Conservation (phyloP, 2,888 invertebrate species). For the Leucophora obtusa region DNA sequence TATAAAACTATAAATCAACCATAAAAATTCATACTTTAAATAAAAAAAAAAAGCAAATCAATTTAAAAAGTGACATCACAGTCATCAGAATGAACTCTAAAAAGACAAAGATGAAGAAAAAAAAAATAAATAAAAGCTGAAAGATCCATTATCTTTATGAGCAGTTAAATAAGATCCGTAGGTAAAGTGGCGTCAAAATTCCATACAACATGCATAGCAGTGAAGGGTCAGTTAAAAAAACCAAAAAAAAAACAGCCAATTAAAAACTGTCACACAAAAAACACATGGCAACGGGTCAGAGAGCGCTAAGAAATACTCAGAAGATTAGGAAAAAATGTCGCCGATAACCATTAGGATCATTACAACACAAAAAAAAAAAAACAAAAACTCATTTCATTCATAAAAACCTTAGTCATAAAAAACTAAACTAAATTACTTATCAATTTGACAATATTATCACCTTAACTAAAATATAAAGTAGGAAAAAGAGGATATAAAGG, state of each 20-base stretch:
- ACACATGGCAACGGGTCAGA: conserved; percentile 40
- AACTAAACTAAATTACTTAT: conserved; percentile 56
- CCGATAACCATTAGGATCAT: conserved; percentile 57
- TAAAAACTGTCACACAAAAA: conserved; percentile 53
- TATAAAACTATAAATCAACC: conserved; percentile 49
- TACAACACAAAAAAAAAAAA: conserved; percentile 9
- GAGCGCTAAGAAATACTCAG: conserved; percentile 23
- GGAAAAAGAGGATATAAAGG: background rate
- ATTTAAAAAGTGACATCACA: conserved; percentile 40
- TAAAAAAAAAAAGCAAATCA: conserved; percentile 14
- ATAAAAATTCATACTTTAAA: conserved; percentile 26
- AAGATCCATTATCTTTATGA: conserved; percentile 76
- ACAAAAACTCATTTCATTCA: conserved; percentile 51
- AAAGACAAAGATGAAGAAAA: conserved; percentile 59
- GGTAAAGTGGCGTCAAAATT: conserved; percentile 75
- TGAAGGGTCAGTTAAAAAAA: conserved; percentile 30
- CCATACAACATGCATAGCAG: conserved; percentile 62
- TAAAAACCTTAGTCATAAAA: conserved; percentile 20
- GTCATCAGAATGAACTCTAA: conserved; percentile 52
- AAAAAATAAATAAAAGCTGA: conserved; percentile 68
- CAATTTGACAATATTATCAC: conserved; percentile 63
- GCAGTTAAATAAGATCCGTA: conserved; percentile 69
- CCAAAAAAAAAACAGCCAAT: conserved; percentile 46
- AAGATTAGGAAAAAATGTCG: conserved; percentile 48
- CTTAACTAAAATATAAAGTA: conserved; percentile 35